These are phyloP conservation scores for Calvadosia cruxmelitensis DNA, from an alignment of 30 jellyfish, hydroid and myxozoan genomes.

Conservation along the genomic window DNA sequence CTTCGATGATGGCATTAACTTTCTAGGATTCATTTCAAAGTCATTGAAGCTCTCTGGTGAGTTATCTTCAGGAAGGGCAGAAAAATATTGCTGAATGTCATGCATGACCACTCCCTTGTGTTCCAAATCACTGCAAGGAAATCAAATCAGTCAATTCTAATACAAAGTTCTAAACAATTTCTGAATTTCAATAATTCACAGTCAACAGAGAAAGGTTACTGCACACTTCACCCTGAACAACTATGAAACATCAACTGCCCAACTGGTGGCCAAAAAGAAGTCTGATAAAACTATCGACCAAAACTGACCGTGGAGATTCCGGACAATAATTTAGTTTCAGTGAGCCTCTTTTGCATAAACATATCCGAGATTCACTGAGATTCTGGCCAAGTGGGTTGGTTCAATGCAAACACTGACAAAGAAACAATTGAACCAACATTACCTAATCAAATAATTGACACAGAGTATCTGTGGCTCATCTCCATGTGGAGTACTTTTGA, in stretches of 20 bases:
- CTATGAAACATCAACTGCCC: background rate
- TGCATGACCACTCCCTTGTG: constrained; percentile 35
- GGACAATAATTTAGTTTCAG: no score
- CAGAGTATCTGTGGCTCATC: constrained; percentile 32
- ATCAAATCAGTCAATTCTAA: no score
- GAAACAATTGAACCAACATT: no score
- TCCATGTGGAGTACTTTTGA: constrained; percentile 19
- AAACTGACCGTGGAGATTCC: no score
- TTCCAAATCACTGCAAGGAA: constrained; percentile 26
- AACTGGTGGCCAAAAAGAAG: background rate
- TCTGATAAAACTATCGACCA: background rate
- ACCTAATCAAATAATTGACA: constrained; percentile 39
- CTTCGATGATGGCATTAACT: background rate
- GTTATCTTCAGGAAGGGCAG: background rate
- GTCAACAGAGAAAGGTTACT: no score
- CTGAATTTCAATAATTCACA: no score
- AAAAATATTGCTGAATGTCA: constrained; percentile 13
- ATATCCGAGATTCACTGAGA: no score
- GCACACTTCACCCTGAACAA: background rate
- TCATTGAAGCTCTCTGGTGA: background rate
- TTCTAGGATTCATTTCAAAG: constrained; percentile 2
- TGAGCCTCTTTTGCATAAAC: no score
- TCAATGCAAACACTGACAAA: no score
- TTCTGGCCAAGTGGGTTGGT: no score
- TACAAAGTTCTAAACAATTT: no score